Conservation (phyloP, 2,113 vertebrate genomes). For the Nothocercus nigrocapillus region DNA sequence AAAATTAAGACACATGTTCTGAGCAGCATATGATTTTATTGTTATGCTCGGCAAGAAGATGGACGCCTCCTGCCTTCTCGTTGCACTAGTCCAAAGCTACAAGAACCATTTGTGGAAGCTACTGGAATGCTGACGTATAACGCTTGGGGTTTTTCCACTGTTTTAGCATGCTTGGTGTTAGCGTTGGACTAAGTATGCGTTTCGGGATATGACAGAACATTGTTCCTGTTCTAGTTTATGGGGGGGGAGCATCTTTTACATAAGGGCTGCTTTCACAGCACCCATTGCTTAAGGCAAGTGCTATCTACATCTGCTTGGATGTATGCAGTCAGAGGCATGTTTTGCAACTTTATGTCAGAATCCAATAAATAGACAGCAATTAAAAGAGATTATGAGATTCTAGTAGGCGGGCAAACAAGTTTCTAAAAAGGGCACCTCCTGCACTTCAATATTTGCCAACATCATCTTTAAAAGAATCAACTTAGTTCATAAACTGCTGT, state of each 20-base stretch:
- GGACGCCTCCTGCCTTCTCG: background rate
- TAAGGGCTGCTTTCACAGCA: constrained; percentile 62
- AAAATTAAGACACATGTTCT: background rate
- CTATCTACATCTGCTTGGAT: constrained; percentile 51
- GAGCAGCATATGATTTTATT: background rate
- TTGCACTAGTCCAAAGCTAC: background rate
- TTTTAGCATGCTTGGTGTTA: constrained; percentile 32
- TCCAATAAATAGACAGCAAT: constrained; percentile 56
- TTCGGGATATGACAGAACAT: constrained; percentile 54
- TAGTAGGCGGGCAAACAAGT: constrained; percentile 25
- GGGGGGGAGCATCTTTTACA: constrained; percentile 21
- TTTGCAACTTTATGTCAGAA: constrained; percentile 74
- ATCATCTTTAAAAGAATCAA: constrained; percentile 27
- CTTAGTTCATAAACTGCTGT: background rate
- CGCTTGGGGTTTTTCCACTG: constrained; percentile 59
- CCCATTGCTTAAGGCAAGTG: constrained; percentile 39
- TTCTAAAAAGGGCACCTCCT: constrained; percentile 44
- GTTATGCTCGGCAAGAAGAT: background rate
- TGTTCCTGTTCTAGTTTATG: constrained; percentile 52
- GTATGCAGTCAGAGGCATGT: constrained; percentile 59
- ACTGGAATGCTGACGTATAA: background rate
- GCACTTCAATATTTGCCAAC: constrained; percentile 39
- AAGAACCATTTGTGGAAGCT: background rate
- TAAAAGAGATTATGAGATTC: constrained; percentile 18
- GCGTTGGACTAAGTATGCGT: constrained; percentile 40